Percentiles rank a stretch among this genome's conserved stretches.
These are phyloP conservation scores for Lepidocyrtinus sp. DNA, from an alignment of 2,888 invertebrate genomes.

Conservation along the genomic window DNA sequence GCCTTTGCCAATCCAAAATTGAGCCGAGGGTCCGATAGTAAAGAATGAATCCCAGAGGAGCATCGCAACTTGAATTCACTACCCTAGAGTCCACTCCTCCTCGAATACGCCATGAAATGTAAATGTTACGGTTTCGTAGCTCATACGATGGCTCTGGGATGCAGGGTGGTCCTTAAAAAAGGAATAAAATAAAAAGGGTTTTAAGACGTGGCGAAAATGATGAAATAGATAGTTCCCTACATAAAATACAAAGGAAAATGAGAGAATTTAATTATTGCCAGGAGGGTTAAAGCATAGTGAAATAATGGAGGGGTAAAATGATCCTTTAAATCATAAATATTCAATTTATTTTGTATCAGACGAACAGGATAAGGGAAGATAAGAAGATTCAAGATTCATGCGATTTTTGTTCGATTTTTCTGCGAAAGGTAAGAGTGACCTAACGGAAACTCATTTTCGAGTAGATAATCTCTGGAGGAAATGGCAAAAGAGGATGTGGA, in stretches of 20 bases:
- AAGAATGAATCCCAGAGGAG: constrained; percentile 67
- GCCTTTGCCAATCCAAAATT: constrained; percentile 67
- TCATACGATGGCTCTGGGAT: constrained; percentile 61
- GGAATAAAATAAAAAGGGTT: constrained; percentile 16
- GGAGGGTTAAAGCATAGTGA: no score
- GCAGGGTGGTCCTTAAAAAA: constrained; percentile 61
- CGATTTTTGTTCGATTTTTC: no score
- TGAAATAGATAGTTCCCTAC: no score
- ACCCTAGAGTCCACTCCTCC: constrained; percentile 33
- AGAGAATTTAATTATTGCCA: no score
- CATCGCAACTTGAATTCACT: constrained; percentile 55
- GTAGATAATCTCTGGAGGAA: constrained; percentile 37
- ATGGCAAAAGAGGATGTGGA: constrained; percentile 24
- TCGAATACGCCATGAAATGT: constrained; percentile 61
- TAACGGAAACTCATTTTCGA: constrained; percentile 38
- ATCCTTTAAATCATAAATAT: no score
- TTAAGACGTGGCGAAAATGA: no score
- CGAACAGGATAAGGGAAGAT: no score
- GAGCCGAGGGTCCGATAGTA: constrained; percentile 66
- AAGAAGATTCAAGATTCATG: no score
- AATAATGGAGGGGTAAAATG: no score
- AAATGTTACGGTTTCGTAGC: constrained; percentile 65
- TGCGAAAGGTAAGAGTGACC: no score
- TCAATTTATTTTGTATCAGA: no score
- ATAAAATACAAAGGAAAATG: no score